Conservation (phyloP, 2,888 invertebrate genomes). For the Coelinius sp. region DNA sequence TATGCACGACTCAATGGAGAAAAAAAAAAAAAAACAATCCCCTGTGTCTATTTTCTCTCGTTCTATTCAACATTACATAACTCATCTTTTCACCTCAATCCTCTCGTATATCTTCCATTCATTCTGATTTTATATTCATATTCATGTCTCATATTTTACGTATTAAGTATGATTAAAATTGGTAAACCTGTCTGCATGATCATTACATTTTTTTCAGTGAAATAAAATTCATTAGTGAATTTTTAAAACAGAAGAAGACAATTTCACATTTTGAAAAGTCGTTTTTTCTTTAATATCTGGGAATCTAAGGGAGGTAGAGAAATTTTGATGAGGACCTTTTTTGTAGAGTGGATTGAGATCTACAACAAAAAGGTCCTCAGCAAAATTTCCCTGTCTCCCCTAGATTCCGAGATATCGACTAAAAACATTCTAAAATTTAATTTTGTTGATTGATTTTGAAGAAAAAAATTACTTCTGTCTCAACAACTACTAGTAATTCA, state of each 20-base stretch:
- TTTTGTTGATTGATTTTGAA: no score
- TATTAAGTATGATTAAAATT: not conserved
- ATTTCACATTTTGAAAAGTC: no score
- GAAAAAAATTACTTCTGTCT: not conserved
- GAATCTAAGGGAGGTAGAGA: no score
- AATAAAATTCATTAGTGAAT: no score
- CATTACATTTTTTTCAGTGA: not conserved
- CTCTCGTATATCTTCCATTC: not conserved
- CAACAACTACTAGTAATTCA: not conserved
- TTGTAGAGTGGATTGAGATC: no score
- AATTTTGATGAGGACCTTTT: no score
- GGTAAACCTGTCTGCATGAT: not conserved
- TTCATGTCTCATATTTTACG: not conserved
- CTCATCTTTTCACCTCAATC: conserved; percentile 1
- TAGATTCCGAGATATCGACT: no score
- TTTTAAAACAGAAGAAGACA: no score
- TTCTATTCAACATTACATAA: conserved; percentile 1
- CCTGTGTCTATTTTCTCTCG: conserved; percentile 10
- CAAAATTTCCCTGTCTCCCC: no score
- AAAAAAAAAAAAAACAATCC: not conserved
- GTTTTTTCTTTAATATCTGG: no score
- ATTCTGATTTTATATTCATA: not conserved
- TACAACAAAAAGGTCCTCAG: no score
- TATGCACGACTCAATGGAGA: conserved; percentile 51
- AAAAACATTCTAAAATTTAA: no score